phyloP scores from a whole-genome alignment of 2,113 vertebrate species.

The Etia nguti region DNA sequence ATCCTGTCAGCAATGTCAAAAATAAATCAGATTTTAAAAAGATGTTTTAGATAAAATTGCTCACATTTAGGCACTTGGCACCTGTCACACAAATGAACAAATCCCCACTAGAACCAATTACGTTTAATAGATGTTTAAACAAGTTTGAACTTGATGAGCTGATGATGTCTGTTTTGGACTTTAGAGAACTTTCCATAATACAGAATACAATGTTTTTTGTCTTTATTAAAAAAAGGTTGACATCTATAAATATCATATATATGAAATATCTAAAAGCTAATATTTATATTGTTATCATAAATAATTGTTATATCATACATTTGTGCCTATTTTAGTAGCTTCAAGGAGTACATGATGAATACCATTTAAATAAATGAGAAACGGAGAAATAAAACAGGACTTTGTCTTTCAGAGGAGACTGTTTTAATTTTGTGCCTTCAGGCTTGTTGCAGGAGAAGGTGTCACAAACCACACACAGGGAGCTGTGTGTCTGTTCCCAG shows the following conservation, averaged over 20 bases:
- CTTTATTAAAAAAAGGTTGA: not conserved
- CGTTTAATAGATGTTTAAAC: not conserved
- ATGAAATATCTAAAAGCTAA: not conserved
- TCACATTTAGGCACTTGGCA: not conserved
- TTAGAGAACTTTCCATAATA: not conserved
- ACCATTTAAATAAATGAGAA: not conserved
- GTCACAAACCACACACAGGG: conserved; percentile 25
- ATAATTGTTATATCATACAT: not conserved
- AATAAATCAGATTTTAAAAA: not conserved
- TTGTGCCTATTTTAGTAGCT: not conserved
- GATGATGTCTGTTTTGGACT: not conserved
- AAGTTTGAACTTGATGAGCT: not conserved
- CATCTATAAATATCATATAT: not conserved
- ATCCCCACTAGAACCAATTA: not conserved
- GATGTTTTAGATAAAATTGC: rapidly evolving
- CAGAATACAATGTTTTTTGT: not conserved
- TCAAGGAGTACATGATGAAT: not conserved
- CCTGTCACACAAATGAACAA: not conserved
- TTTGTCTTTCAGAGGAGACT: not conserved
- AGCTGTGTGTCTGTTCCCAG: conserved; percentile 20
- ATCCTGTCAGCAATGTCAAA: not conserved
- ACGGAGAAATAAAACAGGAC: not conserved
- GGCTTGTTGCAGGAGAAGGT: not conserved
- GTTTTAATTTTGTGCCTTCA: not conserved
- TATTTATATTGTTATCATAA: not conserved